These are phyloP conservation scores for Mesoclemmys tuberculata DNA, from an alignment of 2,113 vertebrate genomes.

Conservation along the genomic window DNA sequence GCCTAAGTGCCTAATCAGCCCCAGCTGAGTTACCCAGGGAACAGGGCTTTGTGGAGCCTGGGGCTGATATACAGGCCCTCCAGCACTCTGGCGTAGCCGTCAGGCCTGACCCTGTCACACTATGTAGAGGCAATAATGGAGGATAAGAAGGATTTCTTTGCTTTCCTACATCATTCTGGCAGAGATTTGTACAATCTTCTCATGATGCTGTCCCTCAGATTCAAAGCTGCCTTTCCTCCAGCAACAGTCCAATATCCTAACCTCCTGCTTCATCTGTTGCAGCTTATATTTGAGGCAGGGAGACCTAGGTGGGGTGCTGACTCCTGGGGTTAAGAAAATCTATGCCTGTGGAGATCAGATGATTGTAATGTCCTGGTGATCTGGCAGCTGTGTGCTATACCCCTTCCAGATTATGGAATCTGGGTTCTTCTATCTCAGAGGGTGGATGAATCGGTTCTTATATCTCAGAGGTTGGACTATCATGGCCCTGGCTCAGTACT, in stretches of 20 bases:
- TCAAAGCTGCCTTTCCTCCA: neutral
- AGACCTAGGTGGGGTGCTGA: neutral
- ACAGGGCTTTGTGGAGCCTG: no score
- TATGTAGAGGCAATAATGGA: neutral
- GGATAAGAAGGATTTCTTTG: neutral
- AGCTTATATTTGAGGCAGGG: neutral
- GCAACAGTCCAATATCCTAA: neutral
- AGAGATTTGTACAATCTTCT: neutral
- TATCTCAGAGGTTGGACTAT: neutral
- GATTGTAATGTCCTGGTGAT: neutral
- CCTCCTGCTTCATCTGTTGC: neutral
- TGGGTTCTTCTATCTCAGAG: accelerated
- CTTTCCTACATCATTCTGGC: neutral
- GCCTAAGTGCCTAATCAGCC: no score
- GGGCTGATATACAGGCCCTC: no score
- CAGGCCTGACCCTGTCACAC: no score
- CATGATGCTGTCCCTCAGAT: no score
- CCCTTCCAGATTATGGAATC: neutral
- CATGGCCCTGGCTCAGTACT: neutral
- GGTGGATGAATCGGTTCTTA: no score
- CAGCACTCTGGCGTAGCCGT: no score
- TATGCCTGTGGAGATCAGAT: neutral
- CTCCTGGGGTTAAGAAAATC: neutral
- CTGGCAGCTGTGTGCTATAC: neutral
- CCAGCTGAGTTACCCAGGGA: no score